phyloP scores from a whole-genome alignment of 1,140 invertebrate genomes.

The Achroia grisella region DNA sequence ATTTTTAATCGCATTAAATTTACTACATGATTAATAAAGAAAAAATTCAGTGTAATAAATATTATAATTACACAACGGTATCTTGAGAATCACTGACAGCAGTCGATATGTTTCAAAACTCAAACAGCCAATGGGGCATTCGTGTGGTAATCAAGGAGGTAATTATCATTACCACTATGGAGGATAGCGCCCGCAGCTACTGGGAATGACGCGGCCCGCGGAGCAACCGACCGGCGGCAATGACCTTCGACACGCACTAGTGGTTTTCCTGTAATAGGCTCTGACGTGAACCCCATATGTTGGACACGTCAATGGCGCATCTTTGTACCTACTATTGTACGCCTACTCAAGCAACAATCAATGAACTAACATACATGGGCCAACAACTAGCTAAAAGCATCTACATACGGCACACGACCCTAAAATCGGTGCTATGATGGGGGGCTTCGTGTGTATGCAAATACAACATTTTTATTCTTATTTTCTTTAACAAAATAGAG shows the following conservation, averaged over 20 bases:
- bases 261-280: constrained; percentile 6
- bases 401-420: background rate
- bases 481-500: too few relatives aligned
- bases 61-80: too few relatives aligned
- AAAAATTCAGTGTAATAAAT: too few relatives aligned
- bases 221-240: constrained; percentile 17
- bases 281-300: constrained; percentile 5
- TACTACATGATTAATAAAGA: too few relatives aligned
- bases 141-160: constrained; percentile 7
- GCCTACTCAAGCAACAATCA: background rate
- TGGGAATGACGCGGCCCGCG: constrained; percentile 4
- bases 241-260: constrained; percentile 29
- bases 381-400: background rate
- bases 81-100: too few relatives aligned
- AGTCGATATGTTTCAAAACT: background rate
- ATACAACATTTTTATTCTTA: too few relatives aligned
- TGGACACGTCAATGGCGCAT: background rate
- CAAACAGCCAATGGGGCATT: background rate
- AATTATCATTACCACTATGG: constrained; percentile 4
- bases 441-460: too few relatives aligned
- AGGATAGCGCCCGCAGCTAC: background rate
- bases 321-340: background rate
- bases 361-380: background rate
- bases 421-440: too few relatives aligned
- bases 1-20: too few relatives aligned